Evolutionary conservation across 2,888 invertebrate genomes (phyloP), one percentile per base, ranked within the genome.

Genomic region (Clunio marinus): DNA sequence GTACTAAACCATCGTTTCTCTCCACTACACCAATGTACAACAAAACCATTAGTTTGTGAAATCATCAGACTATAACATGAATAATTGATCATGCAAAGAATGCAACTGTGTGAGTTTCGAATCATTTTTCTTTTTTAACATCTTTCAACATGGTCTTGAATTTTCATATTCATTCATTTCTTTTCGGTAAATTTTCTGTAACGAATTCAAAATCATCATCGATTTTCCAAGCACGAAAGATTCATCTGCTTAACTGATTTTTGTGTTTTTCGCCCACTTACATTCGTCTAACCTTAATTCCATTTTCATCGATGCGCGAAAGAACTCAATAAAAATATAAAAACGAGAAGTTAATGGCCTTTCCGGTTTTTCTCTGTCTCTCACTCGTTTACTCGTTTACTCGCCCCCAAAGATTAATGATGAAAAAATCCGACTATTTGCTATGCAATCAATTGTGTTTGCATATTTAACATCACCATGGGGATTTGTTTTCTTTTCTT

Each of bases 331-430:
- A 17, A 2, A 4, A 51, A 20, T 17, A 51, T 51, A 51, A 20
- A 45, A n/a, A 22, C 20, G 5, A 22, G 51, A 41, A 35, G 62
- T 62, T 62, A 62, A 62, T 60, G 60, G 60, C 60, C 60, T 60
- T 60, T 60, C 60, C 60, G 60, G 62, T 41, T 5, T 41, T 15
- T 41, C 41, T 41, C 41, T 62, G 5, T 25, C 25, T 25, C 57
- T 1, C 17, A 57, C 15, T 58, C 58, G 28, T 24, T 22, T 20
- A 27, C 15, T 15, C n/a, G 46, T 7, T 8, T 15, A 32, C 46
- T n/a, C 10, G 46, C 8, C 13, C 10, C 3, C n/a, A 15, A 62
- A 62, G 62, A 57, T 57, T 57, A 28, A 57, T 57, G 57, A 57
- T 27, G n/a, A n/a, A n/a, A n/a, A n/a, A n/a, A 41, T 37, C 7